A percentile compares a stretch with the other conserved stretches of the same genome.
phyloP scores from a whole-genome alignment of 1,140 invertebrate species.

The Macrobrachium rosenbergii region DNA sequence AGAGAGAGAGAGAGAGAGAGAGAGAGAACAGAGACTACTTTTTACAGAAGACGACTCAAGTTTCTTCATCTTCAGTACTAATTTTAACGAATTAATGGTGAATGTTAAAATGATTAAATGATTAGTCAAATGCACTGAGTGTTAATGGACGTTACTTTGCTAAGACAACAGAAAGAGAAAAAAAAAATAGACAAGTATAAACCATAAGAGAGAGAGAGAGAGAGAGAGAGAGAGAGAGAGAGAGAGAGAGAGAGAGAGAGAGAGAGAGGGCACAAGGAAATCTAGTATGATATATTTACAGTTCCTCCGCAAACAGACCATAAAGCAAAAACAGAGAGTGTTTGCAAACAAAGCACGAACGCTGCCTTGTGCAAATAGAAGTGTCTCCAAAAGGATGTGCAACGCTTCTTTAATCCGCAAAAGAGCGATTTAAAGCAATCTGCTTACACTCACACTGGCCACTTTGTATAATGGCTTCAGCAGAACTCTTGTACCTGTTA shows the following conservation, averaged over 20 bases:
- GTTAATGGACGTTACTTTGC: slow-evolving; percentile 8
- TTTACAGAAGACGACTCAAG: too few species aligned
- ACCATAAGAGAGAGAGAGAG: slow-evolving; percentile 5
- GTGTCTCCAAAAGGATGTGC: not conserved
- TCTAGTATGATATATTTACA: not conserved
- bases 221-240: not conserved
- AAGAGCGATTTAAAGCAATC: too few species aligned
- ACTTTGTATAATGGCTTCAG: too few species aligned
- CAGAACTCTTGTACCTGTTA: too few species aligned
- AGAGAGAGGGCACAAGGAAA: slow-evolving; percentile 20
- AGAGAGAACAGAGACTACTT: too few species aligned
- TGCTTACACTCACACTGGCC: too few species aligned
- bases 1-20: too few species aligned
- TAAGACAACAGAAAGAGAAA: not conserved
- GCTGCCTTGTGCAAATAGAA: not conserved
- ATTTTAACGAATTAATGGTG: too few species aligned
- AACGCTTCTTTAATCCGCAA: too few species aligned
- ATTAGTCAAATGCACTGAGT: not conserved
- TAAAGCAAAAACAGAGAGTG: not conserved
- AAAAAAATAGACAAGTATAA: not conserved
- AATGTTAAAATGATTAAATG: too few species aligned
- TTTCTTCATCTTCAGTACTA: too few species aligned
- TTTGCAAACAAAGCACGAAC: not conserved
- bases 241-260: slow-evolving; percentile 23
- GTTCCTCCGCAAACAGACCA: not conserved